These are phyloP conservation scores for Myotis lucifugus DNA, from an alignment of 2,113 vertebrate genomes.

Conservation along the genomic window DNA sequence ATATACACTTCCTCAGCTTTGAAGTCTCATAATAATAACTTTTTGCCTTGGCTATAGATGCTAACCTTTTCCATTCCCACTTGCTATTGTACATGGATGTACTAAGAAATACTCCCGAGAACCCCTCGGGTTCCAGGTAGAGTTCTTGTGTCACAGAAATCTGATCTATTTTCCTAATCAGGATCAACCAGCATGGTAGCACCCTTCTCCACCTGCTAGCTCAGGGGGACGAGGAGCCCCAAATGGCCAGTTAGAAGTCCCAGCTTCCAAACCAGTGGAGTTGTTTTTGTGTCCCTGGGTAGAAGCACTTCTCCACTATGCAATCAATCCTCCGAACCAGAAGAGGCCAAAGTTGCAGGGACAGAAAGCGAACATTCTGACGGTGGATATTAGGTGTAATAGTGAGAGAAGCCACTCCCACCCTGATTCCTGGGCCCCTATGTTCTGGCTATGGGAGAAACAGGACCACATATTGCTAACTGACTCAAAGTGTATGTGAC, in stretches of 20 bases:
- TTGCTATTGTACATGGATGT: background rate
- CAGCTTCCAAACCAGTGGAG: background rate
- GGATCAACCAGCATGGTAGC: background rate
- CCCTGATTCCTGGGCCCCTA: background rate
- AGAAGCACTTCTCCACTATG: background rate
- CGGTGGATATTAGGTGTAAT: too few relatives aligned
- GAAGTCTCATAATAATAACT: background rate
- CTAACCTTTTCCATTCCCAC: background rate
- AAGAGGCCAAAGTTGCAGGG: background rate
- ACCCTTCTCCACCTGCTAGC: background rate
- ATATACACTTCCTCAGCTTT: background rate
- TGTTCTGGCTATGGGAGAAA: background rate
- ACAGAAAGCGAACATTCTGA: background rate
- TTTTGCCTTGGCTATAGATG: background rate
- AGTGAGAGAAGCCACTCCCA: background rate
- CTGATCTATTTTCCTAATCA: background rate
- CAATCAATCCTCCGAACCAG: background rate
- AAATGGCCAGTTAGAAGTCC: background rate
- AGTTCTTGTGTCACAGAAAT: background rate
- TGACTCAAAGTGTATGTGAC: background rate
- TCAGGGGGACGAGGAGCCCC: background rate
- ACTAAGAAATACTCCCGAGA: background rate
- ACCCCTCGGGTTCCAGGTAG: background rate
- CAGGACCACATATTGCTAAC: background rate
- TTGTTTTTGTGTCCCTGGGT: background rate